These are phyloP conservation scores for Morone chrysops DNA, from an alignment of 2,113 vertebrate genomes.

Conservation along the genomic window DNA sequence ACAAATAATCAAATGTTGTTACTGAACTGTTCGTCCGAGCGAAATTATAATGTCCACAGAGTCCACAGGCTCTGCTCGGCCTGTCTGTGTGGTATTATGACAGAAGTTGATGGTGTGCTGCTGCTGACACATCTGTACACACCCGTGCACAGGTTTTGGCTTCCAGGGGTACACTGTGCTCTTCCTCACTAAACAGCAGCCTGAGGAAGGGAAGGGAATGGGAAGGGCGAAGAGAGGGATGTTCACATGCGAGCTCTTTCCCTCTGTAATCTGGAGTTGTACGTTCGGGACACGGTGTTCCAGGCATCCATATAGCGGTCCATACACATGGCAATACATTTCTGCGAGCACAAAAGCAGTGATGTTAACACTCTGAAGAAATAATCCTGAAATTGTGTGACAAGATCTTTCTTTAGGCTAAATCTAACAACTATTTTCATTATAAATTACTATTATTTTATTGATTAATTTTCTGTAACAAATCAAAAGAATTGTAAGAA, in stretches of 20 bases:
- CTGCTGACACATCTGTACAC: neutral
- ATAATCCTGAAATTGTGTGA: neutral
- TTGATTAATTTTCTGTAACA: too few relatives aligned
- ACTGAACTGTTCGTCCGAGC: slow-evolving; percentile 35
- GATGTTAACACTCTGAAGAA: neutral
- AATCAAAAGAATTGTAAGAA: neutral
- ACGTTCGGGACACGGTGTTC: slow-evolving; percentile 95
- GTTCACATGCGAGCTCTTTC: slow-evolving; percentile 94
- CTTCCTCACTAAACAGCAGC: slow-evolving; percentile 24
- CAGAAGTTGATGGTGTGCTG: slow-evolving; percentile 15
- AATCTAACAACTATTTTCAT: neutral
- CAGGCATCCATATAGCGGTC: slow-evolving; percentile 98
- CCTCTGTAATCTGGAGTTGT: slow-evolving; percentile 94
- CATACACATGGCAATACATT: slow-evolving; percentile 99
- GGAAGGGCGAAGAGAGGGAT: neutral
- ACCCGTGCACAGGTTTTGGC: neutral
- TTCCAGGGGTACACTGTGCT: slow-evolving; percentile 10
- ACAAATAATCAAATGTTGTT: slow-evolving; percentile 23
- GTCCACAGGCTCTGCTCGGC: slow-evolving; percentile 55
- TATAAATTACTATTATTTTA: neutral
- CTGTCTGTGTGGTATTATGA: slow-evolving; percentile 50
- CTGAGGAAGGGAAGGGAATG: slow-evolving; percentile 11
- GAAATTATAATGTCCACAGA: slow-evolving; percentile 54
- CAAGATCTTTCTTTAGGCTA: neutral
- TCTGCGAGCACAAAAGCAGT: slow-evolving; percentile 78